Evolutionary conservation across 2,113 vertebrate species (phyloP), one percentile per base, ranked within the genome.

Genomic region (Chloroceryle aenea): DNA sequence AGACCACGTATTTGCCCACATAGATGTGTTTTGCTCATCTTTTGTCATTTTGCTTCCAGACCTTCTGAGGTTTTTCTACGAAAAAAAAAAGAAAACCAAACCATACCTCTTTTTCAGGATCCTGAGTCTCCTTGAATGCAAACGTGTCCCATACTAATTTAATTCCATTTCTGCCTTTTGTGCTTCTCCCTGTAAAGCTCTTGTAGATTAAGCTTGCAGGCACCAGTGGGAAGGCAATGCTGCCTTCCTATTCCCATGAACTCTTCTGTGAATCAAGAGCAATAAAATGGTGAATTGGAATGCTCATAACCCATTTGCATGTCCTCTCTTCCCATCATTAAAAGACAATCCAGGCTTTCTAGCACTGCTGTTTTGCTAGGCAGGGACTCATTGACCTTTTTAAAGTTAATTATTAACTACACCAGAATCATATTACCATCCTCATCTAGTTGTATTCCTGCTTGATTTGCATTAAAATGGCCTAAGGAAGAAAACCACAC

Each of bases 381-480:
- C 40, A 80, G 25, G 42, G 36, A 92, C 56, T 72, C 80, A 59
- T 5, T 92, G 79, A 77, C 58, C 69, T 78, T 95, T 90, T 32
- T 16, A 1, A 91, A 90, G 67, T 66, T 88, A 92, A 95, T 93
- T 85, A 94, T 72, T 90, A 87, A 89, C 77, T 89, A 85, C 0
- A 0, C 52, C n/a, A 82, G 26, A 91, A 95, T 93, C 75, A 75
- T 14, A 87, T 91, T 90, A 95, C 43, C 55, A 80, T 42, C 77
- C 73, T 95, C 83, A 81, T 90, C 68, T 75, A 87, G 38, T 64
- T 75, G 19, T 77, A 73, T 58, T 84, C 50, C 61, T 81, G 64
- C 50, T 74, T 86, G 72, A 92, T 83, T 96, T 88, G 89, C 87
- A 79, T 55, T 78, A 81, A 89, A 95, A 74, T 20, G 18, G 52